Conservation (phyloP, 2,888 invertebrate genomes). For the Daptonema setosum region DNA sequence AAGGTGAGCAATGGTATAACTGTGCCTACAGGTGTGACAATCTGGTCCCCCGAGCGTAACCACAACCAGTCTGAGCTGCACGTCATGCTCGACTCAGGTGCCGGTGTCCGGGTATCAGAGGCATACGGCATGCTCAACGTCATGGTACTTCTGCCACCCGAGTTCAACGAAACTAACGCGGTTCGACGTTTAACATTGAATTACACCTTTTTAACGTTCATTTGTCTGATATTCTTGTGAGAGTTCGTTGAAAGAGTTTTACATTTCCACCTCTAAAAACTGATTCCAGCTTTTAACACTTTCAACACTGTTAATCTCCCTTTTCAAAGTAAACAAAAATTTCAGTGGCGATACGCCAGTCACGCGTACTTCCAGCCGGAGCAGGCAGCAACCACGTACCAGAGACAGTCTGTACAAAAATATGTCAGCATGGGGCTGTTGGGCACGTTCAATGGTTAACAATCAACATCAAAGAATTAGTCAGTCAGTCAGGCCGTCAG, state of each 20-base stretch:
- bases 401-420: background rate
- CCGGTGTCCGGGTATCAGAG: slow-evolving; percentile 71
- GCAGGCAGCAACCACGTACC: background rate
- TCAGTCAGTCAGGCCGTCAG: too few species aligned
- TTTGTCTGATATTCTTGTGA: background rate
- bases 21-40: slow-evolving; percentile 46
- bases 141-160: slow-evolving; percentile 28
- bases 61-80: slow-evolving; percentile 80
- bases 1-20: too few species aligned
- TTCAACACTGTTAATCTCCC: too few species aligned
- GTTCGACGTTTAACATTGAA: background rate
- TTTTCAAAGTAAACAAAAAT: slow-evolving; percentile 42
- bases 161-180: background rate
- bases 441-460: slow-evolving; percentile 1
- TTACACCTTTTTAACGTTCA: background rate
- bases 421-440: slow-evolving; percentile 5
- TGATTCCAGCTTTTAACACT: too few species aligned
- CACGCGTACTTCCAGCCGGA: background rate
- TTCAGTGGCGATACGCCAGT: background rate
- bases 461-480: too few species aligned
- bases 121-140: slow-evolving; percentile 58
- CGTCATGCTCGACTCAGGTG: slow-evolving; percentile 77
- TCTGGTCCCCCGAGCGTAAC: slow-evolving; percentile 68
- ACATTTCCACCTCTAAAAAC: too few species aligned
- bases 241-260: too few species aligned